Evolutionary conservation across 2,113 vertebrate species (phyloP).

Genomic region (Mirounga angustirostris): DNA sequence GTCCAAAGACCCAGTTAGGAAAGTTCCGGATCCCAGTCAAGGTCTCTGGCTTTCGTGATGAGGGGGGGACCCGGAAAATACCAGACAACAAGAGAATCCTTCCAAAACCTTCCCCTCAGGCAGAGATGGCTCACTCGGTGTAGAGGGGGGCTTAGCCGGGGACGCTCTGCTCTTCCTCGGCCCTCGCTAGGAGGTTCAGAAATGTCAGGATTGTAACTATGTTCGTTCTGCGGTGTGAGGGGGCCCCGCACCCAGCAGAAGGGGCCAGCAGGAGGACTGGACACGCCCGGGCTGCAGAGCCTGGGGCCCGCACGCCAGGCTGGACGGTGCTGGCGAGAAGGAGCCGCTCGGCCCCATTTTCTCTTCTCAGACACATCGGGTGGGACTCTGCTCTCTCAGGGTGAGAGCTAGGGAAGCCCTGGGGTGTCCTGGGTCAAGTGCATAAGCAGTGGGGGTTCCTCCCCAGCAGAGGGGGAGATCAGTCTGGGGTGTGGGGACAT

Average conservation of each 20-base stretch:
- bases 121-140: neutral
- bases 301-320: neutral
- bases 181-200: neutral
- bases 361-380: neutral
- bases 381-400: no score
- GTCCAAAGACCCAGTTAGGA: neutral
- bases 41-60: neutral
- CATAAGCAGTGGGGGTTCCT: neutral
- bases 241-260: neutral
- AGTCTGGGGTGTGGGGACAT: neutral
- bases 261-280: neutral
- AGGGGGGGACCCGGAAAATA: neutral
- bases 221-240: neutral
- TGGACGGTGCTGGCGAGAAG: accelerated
- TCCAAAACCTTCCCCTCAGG: neutral
- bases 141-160: neutral
- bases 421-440: neutral
- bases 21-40: neutral
- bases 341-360: neutral
- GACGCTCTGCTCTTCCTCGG: neutral
- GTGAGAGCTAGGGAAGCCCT: neutral
- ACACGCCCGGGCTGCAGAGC: neutral
- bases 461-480: neutral
- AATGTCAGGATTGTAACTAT: neutral
- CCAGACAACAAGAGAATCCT: neutral